A percentile compares a stretch with the other conserved stretches of the same genome.
Conservation (phyloP, 2,797 vertebrate species). For the Megaceryle alcyon region DNA sequence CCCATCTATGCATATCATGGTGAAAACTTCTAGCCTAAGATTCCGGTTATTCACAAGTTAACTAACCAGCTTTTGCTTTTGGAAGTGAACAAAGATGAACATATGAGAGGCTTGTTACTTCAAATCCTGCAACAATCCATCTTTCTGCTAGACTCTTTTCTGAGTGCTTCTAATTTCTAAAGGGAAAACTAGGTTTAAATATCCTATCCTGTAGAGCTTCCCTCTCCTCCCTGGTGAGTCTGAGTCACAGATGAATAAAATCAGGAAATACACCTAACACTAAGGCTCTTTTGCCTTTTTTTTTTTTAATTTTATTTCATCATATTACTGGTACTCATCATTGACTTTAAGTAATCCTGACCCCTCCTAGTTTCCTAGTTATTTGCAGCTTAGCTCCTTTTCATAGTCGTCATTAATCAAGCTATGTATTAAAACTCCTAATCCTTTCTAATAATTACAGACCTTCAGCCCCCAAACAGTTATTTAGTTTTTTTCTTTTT, state of each 20-base stretch:
- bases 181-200: constrained; percentile 8
- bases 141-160: background rate
- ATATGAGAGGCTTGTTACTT: background rate
- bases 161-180: background rate
- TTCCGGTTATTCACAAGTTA: background rate
- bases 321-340: background rate
- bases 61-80: background rate
- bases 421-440: constrained; percentile 6
- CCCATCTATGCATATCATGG: background rate
- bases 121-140: background rate
- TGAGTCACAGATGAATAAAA: background rate
- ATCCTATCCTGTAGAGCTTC: background rate
- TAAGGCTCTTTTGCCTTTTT: background rate
- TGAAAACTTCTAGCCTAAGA: background rate
- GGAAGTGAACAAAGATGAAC: background rate
- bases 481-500: background rate
- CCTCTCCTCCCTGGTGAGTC: background rate
- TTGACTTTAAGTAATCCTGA: background rate
- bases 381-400: constrained; percentile 17
- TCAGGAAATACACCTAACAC: background rate
- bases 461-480: background rate
- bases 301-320: background rate
- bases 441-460: constrained; percentile 41
- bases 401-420: background rate
- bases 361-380: constrained; percentile 29